These are phyloP conservation scores for Acronicta psi DNA, from an alignment of 2,888 invertebrate genomes.

Conservation along the genomic window DNA sequence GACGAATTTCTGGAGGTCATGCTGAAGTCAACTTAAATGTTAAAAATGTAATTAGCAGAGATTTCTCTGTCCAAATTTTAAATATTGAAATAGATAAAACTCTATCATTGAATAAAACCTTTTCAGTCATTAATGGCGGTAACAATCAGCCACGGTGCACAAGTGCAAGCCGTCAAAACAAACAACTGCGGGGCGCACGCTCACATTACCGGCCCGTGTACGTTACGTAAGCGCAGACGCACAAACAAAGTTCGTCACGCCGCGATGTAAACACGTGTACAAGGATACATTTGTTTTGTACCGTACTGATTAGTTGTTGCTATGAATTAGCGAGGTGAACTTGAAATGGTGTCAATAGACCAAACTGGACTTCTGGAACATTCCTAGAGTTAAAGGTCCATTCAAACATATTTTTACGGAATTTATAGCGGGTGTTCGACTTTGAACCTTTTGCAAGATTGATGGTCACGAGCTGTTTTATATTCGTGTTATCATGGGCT, in stretches of 20 bases:
- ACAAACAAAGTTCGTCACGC: constrained; percentile 49
- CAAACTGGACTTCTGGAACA: neutral
- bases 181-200: constrained; percentile 39
- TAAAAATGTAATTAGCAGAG: too few species aligned
- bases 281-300: constrained; percentile 41
- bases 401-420: too few species aligned
- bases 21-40: too few species aligned
- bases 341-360: constrained; percentile 23
- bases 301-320: constrained; percentile 4
- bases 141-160: constrained; percentile 16
- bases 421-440: neutral
- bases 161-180: constrained; percentile 40
- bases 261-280: constrained; percentile 52
- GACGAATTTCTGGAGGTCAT: too few species aligned
- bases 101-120: too few species aligned
- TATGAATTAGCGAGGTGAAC: constrained; percentile 13
- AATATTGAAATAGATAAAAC: too few species aligned
- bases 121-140: too few species aligned
- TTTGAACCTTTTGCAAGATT: neutral
- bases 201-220: constrained; percentile 31
- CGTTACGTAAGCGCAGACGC: constrained; percentile 49
- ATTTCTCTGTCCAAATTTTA: too few species aligned
- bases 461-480: too few species aligned
- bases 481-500: too few species aligned
- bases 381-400: too few species aligned